These are phyloP conservation scores for Busseola fusca DNA, from an alignment of 2,888 invertebrate species.

Conservation along the genomic window DNA sequence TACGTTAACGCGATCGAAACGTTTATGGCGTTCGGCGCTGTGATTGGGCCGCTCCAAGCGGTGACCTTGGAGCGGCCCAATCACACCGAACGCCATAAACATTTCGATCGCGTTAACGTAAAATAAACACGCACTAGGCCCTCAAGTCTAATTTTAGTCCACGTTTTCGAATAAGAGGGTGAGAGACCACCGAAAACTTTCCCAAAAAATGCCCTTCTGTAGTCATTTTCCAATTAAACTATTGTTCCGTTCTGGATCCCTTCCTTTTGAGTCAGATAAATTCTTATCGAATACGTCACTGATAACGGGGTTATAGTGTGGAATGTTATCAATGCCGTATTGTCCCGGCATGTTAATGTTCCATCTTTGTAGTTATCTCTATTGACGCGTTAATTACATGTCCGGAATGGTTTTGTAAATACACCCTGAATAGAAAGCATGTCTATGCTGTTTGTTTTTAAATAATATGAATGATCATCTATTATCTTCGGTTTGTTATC, in stretches of 20 bases:
- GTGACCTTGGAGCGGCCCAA: too few species aligned
- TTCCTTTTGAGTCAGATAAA: conserved; percentile 30
- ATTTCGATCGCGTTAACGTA: too few species aligned
- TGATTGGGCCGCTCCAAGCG: too few species aligned
- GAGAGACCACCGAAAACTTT: background rate
- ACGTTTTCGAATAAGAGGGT: too few species aligned
- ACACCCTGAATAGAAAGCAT: background rate
- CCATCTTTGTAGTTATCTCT: background rate
- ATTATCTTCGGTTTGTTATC: conserved; percentile 3
- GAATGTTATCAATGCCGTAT: conserved; percentile 37
- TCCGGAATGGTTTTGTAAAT: background rate
- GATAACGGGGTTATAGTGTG: conserved; percentile 43
- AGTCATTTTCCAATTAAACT: background rate
- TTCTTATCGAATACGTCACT: conserved; percentile 21
- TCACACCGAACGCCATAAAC: too few species aligned
- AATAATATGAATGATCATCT: background rate
- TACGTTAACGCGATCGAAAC: too few species aligned
- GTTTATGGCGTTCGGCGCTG: too few species aligned
- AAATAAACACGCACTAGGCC: too few species aligned
- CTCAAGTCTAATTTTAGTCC: too few species aligned
- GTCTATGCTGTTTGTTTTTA: background rate
- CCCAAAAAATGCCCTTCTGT: background rate
- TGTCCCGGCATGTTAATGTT: conserved; percentile 30
- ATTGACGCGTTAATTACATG: conserved; percentile 1
- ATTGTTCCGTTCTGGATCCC: conserved; percentile 7